Base-by-base conservation (phyloP, 1,140 invertebrate genomes). In the Drosophila mojavensis region DNA sequence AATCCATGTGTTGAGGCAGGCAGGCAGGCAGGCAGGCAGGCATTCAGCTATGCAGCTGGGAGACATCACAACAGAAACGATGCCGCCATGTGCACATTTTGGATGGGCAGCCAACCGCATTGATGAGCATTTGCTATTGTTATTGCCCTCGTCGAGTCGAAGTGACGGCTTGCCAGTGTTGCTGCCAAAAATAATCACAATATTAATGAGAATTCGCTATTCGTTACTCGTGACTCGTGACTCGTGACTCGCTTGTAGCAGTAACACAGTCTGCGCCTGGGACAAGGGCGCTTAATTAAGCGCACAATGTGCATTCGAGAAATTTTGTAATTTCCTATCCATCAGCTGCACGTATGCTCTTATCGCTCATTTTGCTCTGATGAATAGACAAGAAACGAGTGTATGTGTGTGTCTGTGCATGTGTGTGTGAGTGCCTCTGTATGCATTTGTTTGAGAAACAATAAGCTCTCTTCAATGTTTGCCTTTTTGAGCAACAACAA, bases 401-500 rank as follows among this genome's bases (percentile, higher is more conserved):
- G 5, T 53, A 5, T 36, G 5, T 24, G 17, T 13, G 33, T 53
- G 17, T 13, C 26, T 53, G 45, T 48, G 36, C 20, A 11, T 60
- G 1, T 50, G 30, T 50, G 50, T 61, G 28, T 58, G 33, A 65
- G 65, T 73, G 72, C 26, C 59, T 71, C 62, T 89, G 83, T 89
- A 51, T 72, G 78, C 50, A 76, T 75, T 54, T 63, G 50, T 78
- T 78, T 56, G 61, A 67, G 69, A 79, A 83, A 88, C 83, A 89
- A 89, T 86, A 70, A 86, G 62, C 65, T 58, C 65, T 54, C 56
- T 33, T 43, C 62, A 88, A 83, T 88, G 83, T 89, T 83, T 86
- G 84, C 61, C 83, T 83, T 88, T 88, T 86, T 69, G 50, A 88
- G 83, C 83, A 88, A 81, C 68, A 86, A 83, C 83, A 82, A 86